Base-by-base conservation (phyloP, 2,888 invertebrate species). In the Perizoma flavofasciatum region DNA sequence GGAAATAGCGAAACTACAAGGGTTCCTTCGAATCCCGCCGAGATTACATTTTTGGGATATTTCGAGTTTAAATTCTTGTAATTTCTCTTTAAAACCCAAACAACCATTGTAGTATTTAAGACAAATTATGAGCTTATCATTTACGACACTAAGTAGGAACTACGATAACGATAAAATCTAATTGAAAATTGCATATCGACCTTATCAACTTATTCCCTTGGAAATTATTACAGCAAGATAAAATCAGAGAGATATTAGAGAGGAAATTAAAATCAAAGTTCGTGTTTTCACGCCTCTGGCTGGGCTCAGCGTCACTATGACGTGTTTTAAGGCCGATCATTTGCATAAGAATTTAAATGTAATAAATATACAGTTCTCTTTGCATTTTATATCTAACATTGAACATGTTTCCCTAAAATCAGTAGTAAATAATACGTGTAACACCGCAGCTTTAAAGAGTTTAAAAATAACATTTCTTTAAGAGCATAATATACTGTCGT, bases 401-500 rank as follows among this genome's bases (percentile, higher is more conserved):
- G 43, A 65, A 52, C 45, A 40, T 61, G 55, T 54, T 39, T 49
- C 33, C 43, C 50, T 44, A 7, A 22, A 22, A 22, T 44, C 11
- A 22, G 44, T 22, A 6, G 22, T 9, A 46, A 46, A 49, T 9
- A 32, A 49, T 40, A 44, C 39, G 40, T 49, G 33, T 40, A 34
- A 39, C 32, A 40, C 22, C 9, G 32, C 22, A 5, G 45, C 22
- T 6, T 61, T 6, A 44, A 57, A 52, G 40, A 46, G 51, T 49
- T 59, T 52, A 61, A 59, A 60, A 61, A 60, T 52, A 40, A 56
- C 41, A 55, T 60, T 62, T 61, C 47, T 32, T 52, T 49, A 46
- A 41, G 32, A 65, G 60, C 67, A 49, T 49, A 49, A n/a, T 37
- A 37, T 37, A 7, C 7, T 7, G 37, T 66, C 70, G 72, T 65